Evolutionary conservation across 1,140 invertebrate genomes (phyloP), one percentile per base, ranked within the genome.

Genomic region (Sycobia sp.): DNA sequence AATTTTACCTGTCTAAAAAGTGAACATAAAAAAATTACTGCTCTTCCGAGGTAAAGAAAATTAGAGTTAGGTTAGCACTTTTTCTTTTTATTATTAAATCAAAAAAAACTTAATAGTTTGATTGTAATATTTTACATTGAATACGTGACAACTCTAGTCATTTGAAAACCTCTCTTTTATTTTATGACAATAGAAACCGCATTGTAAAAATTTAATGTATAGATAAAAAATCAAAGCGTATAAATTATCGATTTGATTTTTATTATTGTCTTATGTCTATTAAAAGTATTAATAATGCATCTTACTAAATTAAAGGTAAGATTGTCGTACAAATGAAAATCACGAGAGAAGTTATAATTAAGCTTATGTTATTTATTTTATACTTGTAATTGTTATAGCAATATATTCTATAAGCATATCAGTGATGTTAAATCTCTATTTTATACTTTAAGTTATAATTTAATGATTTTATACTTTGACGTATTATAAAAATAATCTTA

Each of bases 301-400:
- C 4, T 22, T 5, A 44, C 18, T n/a, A n/a, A n/a, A 13, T 53
- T 44, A 43, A 53, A 43, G 18, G 51, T 53, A 61, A 53, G 36
- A 61, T 38, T 36, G 11, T 16, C 9, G 39, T 53, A 61, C 39
- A 50, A 27, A 32, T 27, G 14, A 38, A 25, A 20, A 39, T 50
- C 23, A 38, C 22, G 14, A 50, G 23, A 11, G 13, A 59, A n/a
- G n/a, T n/a, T n/a, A n/a, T n/a, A n/a, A 23, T 53, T 44, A 44
- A 25, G 7, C 36, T 32, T 61, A n/a, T 5, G 10, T 43, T 13
- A 53, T 61, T 53, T 61, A 44, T 41, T 61, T 51, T 61, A 16
- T 61, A 61, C 14, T 23, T 53, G 44, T 34, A 16, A 50, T 43
- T 43, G 23, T 59, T 38, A 22, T 20, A 41, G 38, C 9, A 51